These are phyloP conservation scores for Scylla paramamosain DNA, from an alignment of 1,140 invertebrate species.

Conservation along the genomic window DNA sequence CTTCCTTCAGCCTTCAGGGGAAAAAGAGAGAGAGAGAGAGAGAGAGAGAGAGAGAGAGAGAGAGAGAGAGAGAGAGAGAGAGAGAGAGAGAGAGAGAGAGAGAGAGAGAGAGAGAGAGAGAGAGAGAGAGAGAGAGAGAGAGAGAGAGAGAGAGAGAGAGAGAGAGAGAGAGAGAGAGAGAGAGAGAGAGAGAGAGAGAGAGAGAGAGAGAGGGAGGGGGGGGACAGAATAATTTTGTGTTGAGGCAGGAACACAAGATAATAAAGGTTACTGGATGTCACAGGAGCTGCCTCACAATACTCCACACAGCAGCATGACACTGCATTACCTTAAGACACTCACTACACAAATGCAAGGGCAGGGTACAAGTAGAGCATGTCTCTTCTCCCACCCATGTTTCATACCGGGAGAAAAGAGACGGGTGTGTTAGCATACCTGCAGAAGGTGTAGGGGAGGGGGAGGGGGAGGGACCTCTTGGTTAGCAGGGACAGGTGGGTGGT, in stretches of 20 bases:
- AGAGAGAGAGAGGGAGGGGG: slow-evolving; percentile 55
- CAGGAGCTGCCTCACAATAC: no score
- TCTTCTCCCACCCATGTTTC: background rate
- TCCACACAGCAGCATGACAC: no score
- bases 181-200: slow-evolving; percentile 59
- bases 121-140: slow-evolving; percentile 30
- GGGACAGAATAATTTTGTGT: no score
- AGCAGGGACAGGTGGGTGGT: slow-evolving; percentile 81
- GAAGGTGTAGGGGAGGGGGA: slow-evolving; percentile 82
- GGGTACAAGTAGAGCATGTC: no score
- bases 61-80: slow-evolving; percentile 1
- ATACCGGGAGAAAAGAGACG: background rate
- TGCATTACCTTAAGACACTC: background rate
- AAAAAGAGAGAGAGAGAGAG: background rate
- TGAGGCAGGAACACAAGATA: no score
- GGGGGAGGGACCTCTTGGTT: slow-evolving; percentile 85
- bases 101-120: slow-evolving; percentile 21
- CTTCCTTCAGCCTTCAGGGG: background rate
- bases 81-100: background rate
- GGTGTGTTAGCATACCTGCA: slow-evolving; percentile 74
- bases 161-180: background rate
- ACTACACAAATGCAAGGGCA: no score
- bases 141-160: slow-evolving; percentile 26
- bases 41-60: slow-evolving; percentile 40
- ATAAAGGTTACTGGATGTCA: no score